Percentiles rank a stretch among this genome's conserved stretches.
These are phyloP conservation scores for Chascanopsetta lugubris DNA, from an alignment of 2,113 vertebrate species.

Conservation along the genomic window DNA sequence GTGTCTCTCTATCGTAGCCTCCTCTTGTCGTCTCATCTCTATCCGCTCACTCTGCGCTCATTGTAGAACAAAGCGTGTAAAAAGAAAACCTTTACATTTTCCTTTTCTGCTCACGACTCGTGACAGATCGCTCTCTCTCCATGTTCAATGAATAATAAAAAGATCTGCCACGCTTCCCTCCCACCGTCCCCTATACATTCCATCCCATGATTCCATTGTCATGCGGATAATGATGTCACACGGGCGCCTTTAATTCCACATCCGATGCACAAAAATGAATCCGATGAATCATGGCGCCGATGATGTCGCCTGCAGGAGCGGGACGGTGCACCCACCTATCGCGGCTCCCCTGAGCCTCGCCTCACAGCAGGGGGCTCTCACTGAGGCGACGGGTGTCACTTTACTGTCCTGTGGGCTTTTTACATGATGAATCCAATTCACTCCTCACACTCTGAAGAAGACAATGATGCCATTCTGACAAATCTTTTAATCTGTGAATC, in stretches of 20 bases:
- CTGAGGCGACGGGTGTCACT: background rate
- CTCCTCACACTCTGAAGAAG: background rate
- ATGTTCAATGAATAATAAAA: conserved; percentile 69
- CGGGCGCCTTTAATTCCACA: conserved; percentile 13
- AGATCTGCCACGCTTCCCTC: conserved; percentile 35
- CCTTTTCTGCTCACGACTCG: conserved; percentile 46
- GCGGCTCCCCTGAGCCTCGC: background rate
- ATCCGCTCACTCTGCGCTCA: conserved; percentile 51
- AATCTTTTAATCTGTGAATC: background rate
- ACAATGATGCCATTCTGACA: background rate
- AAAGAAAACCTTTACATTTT: conserved; percentile 55
- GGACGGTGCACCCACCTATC: conserved; percentile 9
- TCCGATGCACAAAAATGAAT: conserved; percentile 6
- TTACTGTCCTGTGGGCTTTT: background rate
- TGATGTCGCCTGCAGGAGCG: background rate
- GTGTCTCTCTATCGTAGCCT: conserved; percentile 6
- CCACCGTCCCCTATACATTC: conserved; percentile 24
- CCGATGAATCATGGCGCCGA: background rate
- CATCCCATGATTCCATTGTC: conserved; percentile 26
- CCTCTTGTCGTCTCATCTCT: conserved; percentile 48
- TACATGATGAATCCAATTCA: background rate
- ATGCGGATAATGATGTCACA: conserved; percentile 48
- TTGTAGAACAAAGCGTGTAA: conserved; percentile 58
- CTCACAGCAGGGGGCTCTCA: conserved; percentile 13
- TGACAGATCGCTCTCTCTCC: conserved; percentile 60